These are phyloP conservation scores for Probaryconus sp. DNA, from an alignment of 1,140 invertebrate genomes.

Conservation along the genomic window DNA sequence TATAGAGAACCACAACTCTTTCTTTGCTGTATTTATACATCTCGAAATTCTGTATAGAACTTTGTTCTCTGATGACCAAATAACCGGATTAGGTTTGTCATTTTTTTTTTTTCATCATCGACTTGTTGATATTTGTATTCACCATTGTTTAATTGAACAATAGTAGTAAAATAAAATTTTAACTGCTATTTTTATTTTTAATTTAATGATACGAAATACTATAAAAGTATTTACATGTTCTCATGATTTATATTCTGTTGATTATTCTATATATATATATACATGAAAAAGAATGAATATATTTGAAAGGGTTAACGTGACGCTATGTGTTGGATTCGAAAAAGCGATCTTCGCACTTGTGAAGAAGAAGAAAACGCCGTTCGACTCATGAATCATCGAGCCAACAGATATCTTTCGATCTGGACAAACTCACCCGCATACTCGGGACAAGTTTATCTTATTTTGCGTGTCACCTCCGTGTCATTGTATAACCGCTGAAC, in stretches of 20 bases:
- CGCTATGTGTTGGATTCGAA: conserved; percentile 52
- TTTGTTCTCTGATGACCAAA: conserved; percentile 41
- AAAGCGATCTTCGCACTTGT: conserved; percentile 50
- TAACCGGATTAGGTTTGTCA: conserved; percentile 40
- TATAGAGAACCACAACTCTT: conserved; percentile 58
- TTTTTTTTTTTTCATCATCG: no score
- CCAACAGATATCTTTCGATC: conserved; percentile 61
- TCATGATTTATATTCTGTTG: no score
- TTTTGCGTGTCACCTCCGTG: conserved; percentile 67
- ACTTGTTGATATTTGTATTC: no score
- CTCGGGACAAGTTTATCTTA: conserved; percentile 69
- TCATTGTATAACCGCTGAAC: conserved; percentile 63
- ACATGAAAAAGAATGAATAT: neutral
- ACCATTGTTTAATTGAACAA: no score
- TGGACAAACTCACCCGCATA: conserved; percentile 69
- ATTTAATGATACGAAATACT: no score
- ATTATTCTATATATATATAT: conserved; percentile 32
- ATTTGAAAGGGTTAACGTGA: conserved; percentile 12
- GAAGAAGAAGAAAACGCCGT: conserved; percentile 46
- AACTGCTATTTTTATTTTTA: no score
- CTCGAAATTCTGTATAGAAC: conserved; percentile 56
- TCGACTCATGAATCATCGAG: conserved; percentile 65
- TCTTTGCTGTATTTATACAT: conserved; percentile 41
- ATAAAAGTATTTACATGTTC: no score
- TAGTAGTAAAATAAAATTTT: no score